A percentile compares a stretch with the other conserved stretches of the same genome.
These are phyloP conservation scores for Pteropus rufus DNA, from an alignment of 2,797 vertebrate species.

Conservation along the genomic window DNA sequence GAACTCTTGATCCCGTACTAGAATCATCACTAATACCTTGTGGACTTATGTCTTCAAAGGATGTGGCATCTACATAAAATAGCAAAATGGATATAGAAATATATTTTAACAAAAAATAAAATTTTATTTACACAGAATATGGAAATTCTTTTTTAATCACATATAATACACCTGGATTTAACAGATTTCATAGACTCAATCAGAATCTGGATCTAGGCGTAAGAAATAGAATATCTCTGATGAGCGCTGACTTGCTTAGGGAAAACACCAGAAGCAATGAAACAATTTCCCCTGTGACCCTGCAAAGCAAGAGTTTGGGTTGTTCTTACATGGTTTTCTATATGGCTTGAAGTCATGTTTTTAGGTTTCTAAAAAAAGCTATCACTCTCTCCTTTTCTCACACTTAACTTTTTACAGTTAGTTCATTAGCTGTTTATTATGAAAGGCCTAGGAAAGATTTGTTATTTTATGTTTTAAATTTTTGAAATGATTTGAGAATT, in stretches of 20 bases:
- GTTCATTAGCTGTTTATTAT: slow-evolving; percentile 45
- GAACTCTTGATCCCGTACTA: slow-evolving; percentile 87
- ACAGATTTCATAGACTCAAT: slow-evolving; percentile 59
- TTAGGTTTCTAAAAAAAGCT: not conserved
- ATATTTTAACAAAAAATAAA: slow-evolving; percentile 55
- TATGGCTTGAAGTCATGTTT: not conserved
- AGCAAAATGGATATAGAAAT: slow-evolving; percentile 75
- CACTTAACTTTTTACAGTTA: slow-evolving; percentile 38
- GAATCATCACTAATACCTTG: slow-evolving; percentile 90
- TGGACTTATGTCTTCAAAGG: slow-evolving; percentile 92
- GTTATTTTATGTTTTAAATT: slow-evolving; percentile 48
- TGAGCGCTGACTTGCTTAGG: slow-evolving; percentile 36
- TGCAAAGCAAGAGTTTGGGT: slow-evolving; percentile 42
- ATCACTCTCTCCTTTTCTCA: not conserved
- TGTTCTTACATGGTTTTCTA: not conserved
- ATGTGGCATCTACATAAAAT: slow-evolving; percentile 86
- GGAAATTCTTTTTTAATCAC: slow-evolving; percentile 43
- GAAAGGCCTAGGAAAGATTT: slow-evolving; percentile 41
- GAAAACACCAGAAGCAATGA: slow-evolving; percentile 31
- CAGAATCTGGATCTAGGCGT: slow-evolving; percentile 39
- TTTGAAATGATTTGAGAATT: slow-evolving; percentile 35
- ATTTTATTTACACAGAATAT: slow-evolving; percentile 32
- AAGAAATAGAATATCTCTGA: slow-evolving; percentile 34
- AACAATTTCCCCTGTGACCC: not conserved
- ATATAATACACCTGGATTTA: slow-evolving; percentile 58